Evolutionary conservation across 1,140 invertebrate species (phyloP).

Genomic region (Halictus rubicundus): DNA sequence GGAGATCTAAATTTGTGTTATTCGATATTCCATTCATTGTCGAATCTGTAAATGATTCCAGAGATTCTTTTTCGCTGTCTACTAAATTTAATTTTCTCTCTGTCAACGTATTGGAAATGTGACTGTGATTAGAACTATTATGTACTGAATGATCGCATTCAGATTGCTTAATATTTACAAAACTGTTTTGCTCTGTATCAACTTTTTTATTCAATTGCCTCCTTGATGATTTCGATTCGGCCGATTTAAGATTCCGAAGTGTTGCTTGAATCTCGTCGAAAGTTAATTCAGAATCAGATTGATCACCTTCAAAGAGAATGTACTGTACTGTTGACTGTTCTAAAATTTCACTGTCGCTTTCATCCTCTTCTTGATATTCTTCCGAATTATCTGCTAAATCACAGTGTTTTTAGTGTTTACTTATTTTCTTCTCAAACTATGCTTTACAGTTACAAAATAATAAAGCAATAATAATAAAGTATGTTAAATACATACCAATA

Average conservation of each 20-base stretch:
- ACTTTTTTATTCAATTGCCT: slow-evolving; percentile 14
- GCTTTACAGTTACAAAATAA: background rate
- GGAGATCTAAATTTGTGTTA: slow-evolving; percentile 38
- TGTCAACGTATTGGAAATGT: slow-evolving; percentile 10
- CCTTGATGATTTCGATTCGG: slow-evolving; percentile 9
- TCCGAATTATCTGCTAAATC: slow-evolving; percentile 34
- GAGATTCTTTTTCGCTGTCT: slow-evolving; percentile 48
- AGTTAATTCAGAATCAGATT: slow-evolving; percentile 76
- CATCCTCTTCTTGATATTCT: slow-evolving; percentile 41
- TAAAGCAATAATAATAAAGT: background rate
- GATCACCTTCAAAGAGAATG: slow-evolving; percentile 71
- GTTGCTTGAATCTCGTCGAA: slow-evolving; percentile 75
- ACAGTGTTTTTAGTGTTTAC: background rate
- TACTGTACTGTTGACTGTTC: slow-evolving; percentile 77
- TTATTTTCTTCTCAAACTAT: background rate
- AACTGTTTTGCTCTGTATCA: background rate
- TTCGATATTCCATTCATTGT: slow-evolving; percentile 27
- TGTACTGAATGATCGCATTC: background rate
- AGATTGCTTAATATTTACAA: background rate
- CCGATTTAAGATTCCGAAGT: slow-evolving; percentile 60
- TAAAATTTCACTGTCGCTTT: slow-evolving; percentile 68
- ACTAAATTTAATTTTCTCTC: slow-evolving; percentile 38
- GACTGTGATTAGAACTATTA: slow-evolving; percentile 13
- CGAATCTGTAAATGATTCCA: slow-evolving; percentile 38
- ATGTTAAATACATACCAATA: slow-evolving; percentile 53